Evolutionary conservation across 2,113 vertebrate species (phyloP).

Genomic region (Sceloporus undulatus): DNA sequence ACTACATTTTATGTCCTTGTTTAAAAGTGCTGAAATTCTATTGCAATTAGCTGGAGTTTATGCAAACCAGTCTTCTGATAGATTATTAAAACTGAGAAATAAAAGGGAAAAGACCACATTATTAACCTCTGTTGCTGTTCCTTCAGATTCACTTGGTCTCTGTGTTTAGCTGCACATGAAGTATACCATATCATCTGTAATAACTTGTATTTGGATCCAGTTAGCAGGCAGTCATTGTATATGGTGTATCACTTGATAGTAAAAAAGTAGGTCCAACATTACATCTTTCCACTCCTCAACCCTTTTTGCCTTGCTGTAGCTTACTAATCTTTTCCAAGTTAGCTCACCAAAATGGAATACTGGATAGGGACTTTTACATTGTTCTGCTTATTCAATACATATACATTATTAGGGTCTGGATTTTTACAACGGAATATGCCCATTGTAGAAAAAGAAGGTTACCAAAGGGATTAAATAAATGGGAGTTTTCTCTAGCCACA

Average conservation of each 20-base stretch:
- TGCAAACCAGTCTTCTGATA: conserved; percentile 12
- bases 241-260: too few species aligned
- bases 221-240: too few species aligned
- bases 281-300: too few species aligned
- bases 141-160: conserved; percentile 57
- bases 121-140: conserved; percentile 52
- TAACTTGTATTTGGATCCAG: conserved; percentile 66
- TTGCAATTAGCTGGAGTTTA: conserved; percentile 10
- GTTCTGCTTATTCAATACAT: conserved; percentile 61
- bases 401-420: conserved; percentile 43
- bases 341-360: conserved; percentile 54
- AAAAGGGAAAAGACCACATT: conserved; percentile 29
- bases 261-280: too few species aligned
- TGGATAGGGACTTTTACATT: conserved; percentile 64
- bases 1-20: not conserved
- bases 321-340: too few species aligned
- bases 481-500: not conserved
- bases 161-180: conserved; percentile 55
- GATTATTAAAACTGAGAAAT: not conserved
- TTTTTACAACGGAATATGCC: conserved; percentile 50
- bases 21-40: not conserved
- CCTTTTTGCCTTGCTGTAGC: too few species aligned
- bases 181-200: conserved; percentile 61
- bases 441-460: not conserved
- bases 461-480: not conserved